phyloP scores from a whole-genome alignment of 2,113 vertebrate species.

The Phylloscopus trochilus region DNA sequence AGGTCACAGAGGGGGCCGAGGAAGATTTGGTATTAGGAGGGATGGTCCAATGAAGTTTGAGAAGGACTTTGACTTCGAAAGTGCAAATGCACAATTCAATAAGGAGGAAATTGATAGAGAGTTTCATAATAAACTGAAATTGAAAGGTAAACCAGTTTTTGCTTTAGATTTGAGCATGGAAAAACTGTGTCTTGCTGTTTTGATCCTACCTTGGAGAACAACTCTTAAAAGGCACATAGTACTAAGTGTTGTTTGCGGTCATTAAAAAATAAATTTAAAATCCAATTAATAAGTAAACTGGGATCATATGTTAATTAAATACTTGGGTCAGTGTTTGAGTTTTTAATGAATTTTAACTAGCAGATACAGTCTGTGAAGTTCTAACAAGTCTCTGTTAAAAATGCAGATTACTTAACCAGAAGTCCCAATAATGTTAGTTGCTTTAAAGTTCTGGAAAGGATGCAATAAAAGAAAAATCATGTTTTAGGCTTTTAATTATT shows the following conservation, averaged over 20 bases:
- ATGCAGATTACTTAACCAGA: not conserved
- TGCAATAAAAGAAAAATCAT: not conserved
- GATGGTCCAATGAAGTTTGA: slow-evolving; percentile 98
- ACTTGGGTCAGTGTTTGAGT: not conserved
- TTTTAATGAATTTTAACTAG: not conserved
- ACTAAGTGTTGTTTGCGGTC: not conserved
- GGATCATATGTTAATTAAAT: not conserved
- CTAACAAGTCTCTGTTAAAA: not conserved
- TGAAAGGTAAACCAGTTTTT: slow-evolving; percentile 84
- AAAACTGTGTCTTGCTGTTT: not conserved
- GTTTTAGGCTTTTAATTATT: not conserved
- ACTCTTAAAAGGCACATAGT: not conserved
- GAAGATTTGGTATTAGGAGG: slow-evolving; percentile 84
- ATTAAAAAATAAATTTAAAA: not conserved
- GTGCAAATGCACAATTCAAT: slow-evolving; percentile 96
- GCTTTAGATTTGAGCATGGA: not conserved
- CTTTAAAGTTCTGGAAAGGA: not conserved
- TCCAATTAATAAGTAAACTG: not conserved
- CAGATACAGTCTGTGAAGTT: not conserved
- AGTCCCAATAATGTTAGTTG: not conserved
- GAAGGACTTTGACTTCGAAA: slow-evolving; percentile 99
- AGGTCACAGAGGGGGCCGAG: slow-evolving; percentile 89
- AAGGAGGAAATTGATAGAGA: slow-evolving; percentile 98
- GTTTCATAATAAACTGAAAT: slow-evolving; percentile 96
- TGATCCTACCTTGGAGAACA: not conserved